These are phyloP conservation scores for Drosophila ohnishii DNA, from an alignment of 1,140 invertebrate species.

Conservation along the genomic window DNA sequence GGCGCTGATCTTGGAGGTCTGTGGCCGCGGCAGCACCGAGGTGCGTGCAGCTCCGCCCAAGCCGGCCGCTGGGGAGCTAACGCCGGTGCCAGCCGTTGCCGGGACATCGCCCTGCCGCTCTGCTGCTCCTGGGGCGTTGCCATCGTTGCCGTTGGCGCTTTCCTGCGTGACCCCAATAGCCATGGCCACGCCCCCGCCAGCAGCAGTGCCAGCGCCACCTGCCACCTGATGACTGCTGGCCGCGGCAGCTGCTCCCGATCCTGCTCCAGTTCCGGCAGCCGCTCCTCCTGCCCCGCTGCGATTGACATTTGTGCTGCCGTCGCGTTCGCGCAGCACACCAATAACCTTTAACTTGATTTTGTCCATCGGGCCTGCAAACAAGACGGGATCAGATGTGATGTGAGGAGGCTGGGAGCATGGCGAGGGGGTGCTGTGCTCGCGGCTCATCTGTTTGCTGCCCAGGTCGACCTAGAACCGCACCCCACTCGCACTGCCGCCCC, in stretches of 20 bases:
- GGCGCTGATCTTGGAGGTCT: constrained; percentile 76
- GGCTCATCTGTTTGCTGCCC: constrained; percentile 40
- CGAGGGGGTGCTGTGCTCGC: constrained; percentile 5
- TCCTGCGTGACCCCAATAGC: constrained; percentile 73
- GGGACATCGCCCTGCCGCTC: constrained; percentile 43
- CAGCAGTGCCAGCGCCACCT: constrained; percentile 1
- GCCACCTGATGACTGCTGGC: constrained; percentile 58
- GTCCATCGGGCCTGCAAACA: constrained; percentile 70
- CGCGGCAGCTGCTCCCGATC: constrained; percentile 15
- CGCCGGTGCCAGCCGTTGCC: constrained; percentile 16
- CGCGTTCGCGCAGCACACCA: constrained; percentile 78
- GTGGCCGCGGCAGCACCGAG: constrained; percentile 61
- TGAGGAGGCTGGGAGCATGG: constrained; percentile 9
- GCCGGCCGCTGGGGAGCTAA: constrained; percentile 11
- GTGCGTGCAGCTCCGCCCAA: constrained; percentile 67
- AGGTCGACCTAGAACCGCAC: constrained; percentile 47
- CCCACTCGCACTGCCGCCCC: constrained; percentile 35
- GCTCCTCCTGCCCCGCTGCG: constrained; percentile 35
- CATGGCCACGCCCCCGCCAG: constrained; percentile 54
- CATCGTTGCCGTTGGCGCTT: constrained; percentile 55
- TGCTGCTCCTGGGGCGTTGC: constrained; percentile 59
- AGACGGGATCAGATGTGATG: constrained; percentile 18
- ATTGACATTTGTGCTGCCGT: constrained; percentile 68
- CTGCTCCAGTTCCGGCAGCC: constrained; percentile 16
- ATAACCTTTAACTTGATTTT: constrained; percentile 81